Evolutionary conservation across 2,797 vertebrate genomes (phyloP), one percentile per base, ranked within the genome.

Genomic region (Tadarida brasiliensis): DNA sequence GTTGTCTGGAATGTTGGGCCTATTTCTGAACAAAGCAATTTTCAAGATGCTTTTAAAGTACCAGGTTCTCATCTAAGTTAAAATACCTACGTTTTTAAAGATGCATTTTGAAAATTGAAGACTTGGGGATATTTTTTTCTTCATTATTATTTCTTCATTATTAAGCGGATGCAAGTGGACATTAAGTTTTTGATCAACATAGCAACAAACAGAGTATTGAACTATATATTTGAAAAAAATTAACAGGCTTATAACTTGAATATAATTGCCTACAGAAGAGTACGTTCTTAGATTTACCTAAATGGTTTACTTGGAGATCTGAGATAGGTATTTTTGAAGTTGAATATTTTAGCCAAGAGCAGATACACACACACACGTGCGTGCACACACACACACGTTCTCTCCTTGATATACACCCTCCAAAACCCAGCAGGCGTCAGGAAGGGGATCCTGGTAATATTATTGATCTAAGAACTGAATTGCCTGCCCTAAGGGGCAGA

Each of bases 161-260:
- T 76, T 85, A 92, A 86, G 57, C 51, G 86, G 61, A 76, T 91
- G 26, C 15, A 76, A 89, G n/a, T 74, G 19, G 22, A 22, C 57
- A 70, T 28, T 77, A 81, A 65, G 73, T 91, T 22, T 57, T n/a
- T 92, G 87, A 90, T 90, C 65, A 70, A 39, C 49, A 78, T 24
- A 70, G 39, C 33, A 89, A 86, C 51, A 90, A 70, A 76, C 68
- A 47, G 8, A 61, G 67, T 81, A 70, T 39, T 86, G 56, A 93
- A 83, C n/a, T 7, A 30, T n/a, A n/a, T 30, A 33, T 44, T 35
- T 10, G 3, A 47, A 47, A 56, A 83, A 61, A 24, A 51, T 67
- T 30, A 92, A 94, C 35, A 70, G 14, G 11, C 19, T 88, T 15
- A 30, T 59, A 61, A 54, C 28, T 74, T 57, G 33, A 68, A 83